Evolutionary conservation across 2,888 invertebrate species (phyloP), one percentile per base, ranked within the genome.

Genomic region (Polyommatus iphigenia): DNA sequence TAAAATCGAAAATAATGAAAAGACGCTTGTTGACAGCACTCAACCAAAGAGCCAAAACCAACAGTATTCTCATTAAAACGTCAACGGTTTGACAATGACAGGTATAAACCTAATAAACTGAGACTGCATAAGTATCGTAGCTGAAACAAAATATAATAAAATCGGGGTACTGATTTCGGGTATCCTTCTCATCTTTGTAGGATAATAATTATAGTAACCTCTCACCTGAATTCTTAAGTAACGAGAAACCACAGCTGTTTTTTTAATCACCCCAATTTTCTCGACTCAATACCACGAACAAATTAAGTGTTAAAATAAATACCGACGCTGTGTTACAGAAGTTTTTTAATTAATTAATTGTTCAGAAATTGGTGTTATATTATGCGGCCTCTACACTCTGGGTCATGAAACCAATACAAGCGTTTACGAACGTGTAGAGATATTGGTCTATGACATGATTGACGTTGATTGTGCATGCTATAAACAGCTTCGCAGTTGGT

Each of bases 251-350:
- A 15, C 67, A 67, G 67, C 67, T 29, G 67, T 29, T 67, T 29
- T 67, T 67, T 67, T 67, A 67, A 67, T 32, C 29, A 32, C 18
- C 67, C 67, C 18, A 67, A 6, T 29, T 18, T 15, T 29, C 6
- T 29, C 29, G 6, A 29, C 29, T 29, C 24, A 29, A 67, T 67
- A 67, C 67, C 67, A 67, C 67, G 29, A 67, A 67, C 15, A 29
- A 67, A 67, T 67, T 67, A 24, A 24, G 24, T 62, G 62, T 62
- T 20, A 29, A 67, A 67, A 67, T 67, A 18, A 15, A 67, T 67
- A 32, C 13, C 10, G 29, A 29, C 18, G 15, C 67, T 15, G 15
- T 32, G 13, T 67, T 62, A 62, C 29, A 29, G 24, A 24, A 67
- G 8, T 29, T 67, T 18, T 32, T 29, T 67, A 32, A 67, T 67